phyloP scores from a whole-genome alignment of 1,140 invertebrate species.

The Monomorium pharaonis region DNA sequence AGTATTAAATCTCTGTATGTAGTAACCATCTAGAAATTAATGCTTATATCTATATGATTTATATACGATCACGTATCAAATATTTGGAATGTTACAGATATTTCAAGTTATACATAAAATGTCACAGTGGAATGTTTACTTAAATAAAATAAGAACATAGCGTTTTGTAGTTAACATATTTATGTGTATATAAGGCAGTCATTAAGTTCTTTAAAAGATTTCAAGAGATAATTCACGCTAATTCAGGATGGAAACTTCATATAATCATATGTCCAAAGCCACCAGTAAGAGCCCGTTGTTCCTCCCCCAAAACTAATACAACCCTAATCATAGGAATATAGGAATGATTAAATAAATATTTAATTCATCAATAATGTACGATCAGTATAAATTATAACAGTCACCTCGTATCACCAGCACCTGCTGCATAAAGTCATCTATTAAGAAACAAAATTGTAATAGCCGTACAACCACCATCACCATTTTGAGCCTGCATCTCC shows the following conservation, averaged over 20 bases:
- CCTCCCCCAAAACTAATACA: conserved; percentile 78
- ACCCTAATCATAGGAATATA: conserved; percentile 70
- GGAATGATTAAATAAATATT: conserved; percentile 39
- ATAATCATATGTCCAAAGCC: too few species aligned
- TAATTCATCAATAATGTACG: neutral
- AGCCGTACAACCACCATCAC: conserved; percentile 93
- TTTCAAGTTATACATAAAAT: conserved; percentile 48
- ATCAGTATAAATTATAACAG: neutral
- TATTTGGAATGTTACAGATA: conserved; percentile 8
- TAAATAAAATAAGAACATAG: conserved; percentile 65
- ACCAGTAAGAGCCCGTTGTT: conserved; percentile 79
- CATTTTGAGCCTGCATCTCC: conserved; percentile 81
- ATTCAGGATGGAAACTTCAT: too few species aligned
- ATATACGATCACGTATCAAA: neutral
- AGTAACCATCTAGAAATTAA: conserved; percentile 5
- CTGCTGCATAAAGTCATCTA: conserved; percentile 93
- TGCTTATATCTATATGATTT: conserved; percentile 1
- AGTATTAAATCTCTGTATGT: neutral
- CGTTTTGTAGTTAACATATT: conserved; percentile 30
- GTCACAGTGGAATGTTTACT: conserved; percentile 66
- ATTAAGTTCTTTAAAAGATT: too few species aligned
- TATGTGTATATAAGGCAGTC: neutral
- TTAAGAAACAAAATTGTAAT: conserved; percentile 92
- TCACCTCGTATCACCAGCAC: conserved; percentile 95
- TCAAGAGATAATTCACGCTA: too few species aligned